Evolutionary conservation across 2,888 invertebrate species (phyloP), one percentile per base, ranked within the genome.

Genomic region (Erynnis tages): DNA sequence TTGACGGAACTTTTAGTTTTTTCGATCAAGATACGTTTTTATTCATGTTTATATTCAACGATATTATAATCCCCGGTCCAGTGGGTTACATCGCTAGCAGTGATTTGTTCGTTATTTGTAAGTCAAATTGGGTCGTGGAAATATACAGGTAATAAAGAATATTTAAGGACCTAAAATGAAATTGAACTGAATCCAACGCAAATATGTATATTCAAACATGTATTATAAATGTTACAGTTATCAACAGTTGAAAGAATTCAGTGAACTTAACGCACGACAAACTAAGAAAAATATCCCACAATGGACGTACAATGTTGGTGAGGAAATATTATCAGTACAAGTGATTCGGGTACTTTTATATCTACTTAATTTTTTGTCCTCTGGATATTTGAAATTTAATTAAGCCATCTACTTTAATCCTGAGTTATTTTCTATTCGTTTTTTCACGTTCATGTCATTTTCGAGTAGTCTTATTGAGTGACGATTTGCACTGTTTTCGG

Each of bases 11-110:
- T 45, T 78, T 98, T 11, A 93, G 94, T 49, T 95, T 99, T 74
- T 98, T 94, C 77, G 98, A 98, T 74, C 98, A 98, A 83, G 98
- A 98, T 79, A 94, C 94, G 48, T 95, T 95, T 73, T 91, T 95
- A 10, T 97, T 98, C 73, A 93, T 93, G 67, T 94, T 97, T 56
- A 92, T 93, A 61, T 91, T 98, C 60, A 94, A 95, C 1, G 94
- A 95, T 49, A 93, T 94, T 54, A 86, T 97, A 44, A 88, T 97
- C 54, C 98, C 98, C 0, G 94, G 95, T 11, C 96, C 97, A 0
- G 79, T 98, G n/a, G 90, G 91, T 32, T 98, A 97, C 79, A 88
- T 96, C 11, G 87, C 93, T 11, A 93, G 93, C 61, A 94, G 93
- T 54, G 98, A 99, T 83, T 92, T 94, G 59, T 97, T 99, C 80